A percentile compares a stretch with the other conserved stretches of the same genome.
Conservation (phyloP, 64 coral and sea anemone genomes). For the Porites australiensis region DNA sequence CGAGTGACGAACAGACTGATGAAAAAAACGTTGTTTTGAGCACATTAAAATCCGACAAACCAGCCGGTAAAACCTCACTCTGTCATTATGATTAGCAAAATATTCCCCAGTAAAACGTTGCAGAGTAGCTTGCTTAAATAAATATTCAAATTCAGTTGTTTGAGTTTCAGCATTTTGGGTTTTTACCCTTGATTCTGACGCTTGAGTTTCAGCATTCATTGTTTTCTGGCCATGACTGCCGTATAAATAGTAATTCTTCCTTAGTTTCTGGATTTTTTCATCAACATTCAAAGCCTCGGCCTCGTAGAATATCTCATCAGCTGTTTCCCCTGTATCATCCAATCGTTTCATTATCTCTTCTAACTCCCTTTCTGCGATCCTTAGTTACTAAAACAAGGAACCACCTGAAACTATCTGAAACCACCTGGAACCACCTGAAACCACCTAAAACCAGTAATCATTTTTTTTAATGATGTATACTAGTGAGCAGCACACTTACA, state of each 20-base stretch:
- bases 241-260: too few relatives aligned
- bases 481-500: too few relatives aligned
- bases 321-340: not conserved
- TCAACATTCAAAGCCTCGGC: too few relatives aligned
- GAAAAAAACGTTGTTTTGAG: slow-evolving; percentile 31
- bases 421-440: too few relatives aligned
- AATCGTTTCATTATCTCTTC: not conserved
- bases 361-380: not conserved
- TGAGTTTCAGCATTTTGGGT: not conserved
- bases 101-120: slow-evolving; percentile 54
- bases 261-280: too few relatives aligned
- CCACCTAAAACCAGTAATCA: too few relatives aligned
- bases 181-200: too few relatives aligned
- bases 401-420: too few relatives aligned
- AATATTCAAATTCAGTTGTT: slow-evolving; percentile 56
- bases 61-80: slow-evolving; percentile 59
- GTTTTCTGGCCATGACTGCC: too few relatives aligned
- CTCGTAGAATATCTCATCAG: not conserved
- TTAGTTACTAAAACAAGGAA: too few relatives aligned
- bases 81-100: slow-evolving; percentile 32
- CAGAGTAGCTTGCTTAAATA: not conserved
- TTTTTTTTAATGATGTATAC: too few relatives aligned
- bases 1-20: slow-evolving; percentile 22
- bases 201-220: not conserved
- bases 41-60: slow-evolving; percentile 13